phyloP scores from a whole-genome alignment of 2,113 vertebrate genomes.

The Lynx canadensis region DNA sequence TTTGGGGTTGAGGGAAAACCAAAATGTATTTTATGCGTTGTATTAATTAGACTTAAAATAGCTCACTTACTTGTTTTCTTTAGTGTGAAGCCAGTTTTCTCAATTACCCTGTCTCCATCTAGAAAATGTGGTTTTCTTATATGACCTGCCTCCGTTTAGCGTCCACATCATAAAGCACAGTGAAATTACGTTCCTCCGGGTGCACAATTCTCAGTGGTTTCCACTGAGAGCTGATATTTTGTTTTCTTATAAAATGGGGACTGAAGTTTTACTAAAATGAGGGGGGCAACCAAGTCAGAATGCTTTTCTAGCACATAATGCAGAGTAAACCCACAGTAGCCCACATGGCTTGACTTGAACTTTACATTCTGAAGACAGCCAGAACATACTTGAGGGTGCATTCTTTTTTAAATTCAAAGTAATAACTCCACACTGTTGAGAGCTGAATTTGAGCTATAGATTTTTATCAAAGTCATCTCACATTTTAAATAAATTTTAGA shows the following conservation, averaged over 20 bases:
- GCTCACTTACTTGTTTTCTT: background rate
- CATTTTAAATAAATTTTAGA: constrained; percentile 75
- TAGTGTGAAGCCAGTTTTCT: background rate
- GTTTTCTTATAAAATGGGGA: background rate
- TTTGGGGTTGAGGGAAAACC: background rate
- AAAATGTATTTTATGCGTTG: background rate
- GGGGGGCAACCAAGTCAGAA: background rate
- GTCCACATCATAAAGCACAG: background rate
- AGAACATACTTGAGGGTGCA: background rate
- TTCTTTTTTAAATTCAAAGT: constrained; percentile 5
- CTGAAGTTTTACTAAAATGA: background rate
- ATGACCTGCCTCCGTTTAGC: background rate
- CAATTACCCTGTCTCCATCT: background rate
- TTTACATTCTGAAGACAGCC: background rate
- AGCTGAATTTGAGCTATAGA: constrained; percentile 20
- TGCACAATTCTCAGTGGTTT: background rate
- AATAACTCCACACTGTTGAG: background rate
- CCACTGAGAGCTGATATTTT: background rate
- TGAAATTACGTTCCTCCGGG: background rate
- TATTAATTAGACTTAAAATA: background rate
- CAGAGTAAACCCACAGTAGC: background rate
- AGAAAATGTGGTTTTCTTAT: background rate
- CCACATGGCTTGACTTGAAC: background rate
- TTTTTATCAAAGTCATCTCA: constrained; percentile 71
- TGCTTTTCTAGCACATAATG: background rate